A percentile compares a stretch with the other conserved stretches of the same genome.
Conservation (phyloP, 1,140 invertebrate species). For the Eciton burchellii region DNA sequence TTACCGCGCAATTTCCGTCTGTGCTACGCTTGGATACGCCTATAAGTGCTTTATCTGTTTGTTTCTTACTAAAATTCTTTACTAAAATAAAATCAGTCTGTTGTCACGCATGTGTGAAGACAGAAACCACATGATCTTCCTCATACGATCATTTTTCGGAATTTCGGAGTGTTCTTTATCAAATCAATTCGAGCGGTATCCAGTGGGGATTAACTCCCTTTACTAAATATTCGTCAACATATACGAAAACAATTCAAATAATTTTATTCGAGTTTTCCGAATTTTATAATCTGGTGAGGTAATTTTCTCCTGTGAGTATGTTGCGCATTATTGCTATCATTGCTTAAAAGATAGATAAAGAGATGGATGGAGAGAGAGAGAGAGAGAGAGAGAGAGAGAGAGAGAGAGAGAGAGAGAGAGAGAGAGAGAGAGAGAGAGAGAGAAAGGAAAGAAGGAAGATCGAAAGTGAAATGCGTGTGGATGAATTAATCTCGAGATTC, state of each 20-base stretch:
- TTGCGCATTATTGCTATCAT: constrained; percentile 17
- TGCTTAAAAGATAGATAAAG: constrained; percentile 21
- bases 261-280: background rate
- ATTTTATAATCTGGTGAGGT: background rate
- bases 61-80: constrained; percentile 64
- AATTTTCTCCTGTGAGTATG: background rate
- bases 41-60: constrained; percentile 71
- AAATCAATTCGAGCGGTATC: background rate
- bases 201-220: background rate
- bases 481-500: background rate
- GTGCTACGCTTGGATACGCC: constrained; percentile 60
- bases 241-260: background rate
- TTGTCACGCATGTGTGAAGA: constrained; percentile 1
- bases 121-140: background rate
- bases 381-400: constrained; percentile 12
- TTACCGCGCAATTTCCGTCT: constrained; percentile 1
- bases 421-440: constrained; percentile 1
- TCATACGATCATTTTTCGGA: background rate
- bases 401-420: constrained; percentile 6
- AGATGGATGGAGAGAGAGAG: background rate
- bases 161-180: background rate
- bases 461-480: background rate
- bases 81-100: constrained; percentile 38
- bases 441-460: background rate
- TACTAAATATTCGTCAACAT: background rate